These are phyloP conservation scores for Mesembrinibis cayennensis DNA, from an alignment of 2,113 vertebrate species.

Conservation along the genomic window DNA sequence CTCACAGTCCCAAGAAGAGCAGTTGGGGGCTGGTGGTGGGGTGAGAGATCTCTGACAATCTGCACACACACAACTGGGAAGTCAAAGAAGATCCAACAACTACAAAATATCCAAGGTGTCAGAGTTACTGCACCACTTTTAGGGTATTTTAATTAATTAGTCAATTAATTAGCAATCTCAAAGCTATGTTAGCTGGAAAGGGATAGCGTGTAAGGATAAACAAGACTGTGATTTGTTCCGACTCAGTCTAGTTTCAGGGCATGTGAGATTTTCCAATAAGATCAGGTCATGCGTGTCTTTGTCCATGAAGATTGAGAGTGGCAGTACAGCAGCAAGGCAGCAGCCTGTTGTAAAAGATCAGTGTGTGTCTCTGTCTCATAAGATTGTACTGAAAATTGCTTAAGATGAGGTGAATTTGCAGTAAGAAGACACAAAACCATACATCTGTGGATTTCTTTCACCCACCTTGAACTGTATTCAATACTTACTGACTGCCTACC, in stretches of 20 bases:
- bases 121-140: not conserved
- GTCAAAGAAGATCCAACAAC: not conserved
- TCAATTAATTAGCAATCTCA: not conserved
- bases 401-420: too few relatives aligned
- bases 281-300: not conserved
- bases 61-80: not conserved
- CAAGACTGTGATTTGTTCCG: not conserved
- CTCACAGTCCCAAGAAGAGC: not conserved
- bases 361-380: too few relatives aligned
- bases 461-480: too few relatives aligned
- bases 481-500: too few relatives aligned
- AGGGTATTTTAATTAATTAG: slow-evolving; percentile 29
- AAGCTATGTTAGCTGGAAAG: slow-evolving; percentile 15
- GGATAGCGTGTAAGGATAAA: not conserved
- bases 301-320: not conserved
- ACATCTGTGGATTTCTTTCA: too few relatives aligned
- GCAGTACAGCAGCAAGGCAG: not conserved
- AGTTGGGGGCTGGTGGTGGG: not conserved
- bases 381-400: too few relatives aligned
- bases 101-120: not conserved
- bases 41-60: not conserved
- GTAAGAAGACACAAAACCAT: too few relatives aligned
- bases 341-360: not conserved
- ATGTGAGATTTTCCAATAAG: slow-evolving; percentile 29
- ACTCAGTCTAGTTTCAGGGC: slow-evolving; percentile 24